phyloP scores from a whole-genome alignment of 2,797 vertebrate genomes.

The Rhinichthys osculus region DNA sequence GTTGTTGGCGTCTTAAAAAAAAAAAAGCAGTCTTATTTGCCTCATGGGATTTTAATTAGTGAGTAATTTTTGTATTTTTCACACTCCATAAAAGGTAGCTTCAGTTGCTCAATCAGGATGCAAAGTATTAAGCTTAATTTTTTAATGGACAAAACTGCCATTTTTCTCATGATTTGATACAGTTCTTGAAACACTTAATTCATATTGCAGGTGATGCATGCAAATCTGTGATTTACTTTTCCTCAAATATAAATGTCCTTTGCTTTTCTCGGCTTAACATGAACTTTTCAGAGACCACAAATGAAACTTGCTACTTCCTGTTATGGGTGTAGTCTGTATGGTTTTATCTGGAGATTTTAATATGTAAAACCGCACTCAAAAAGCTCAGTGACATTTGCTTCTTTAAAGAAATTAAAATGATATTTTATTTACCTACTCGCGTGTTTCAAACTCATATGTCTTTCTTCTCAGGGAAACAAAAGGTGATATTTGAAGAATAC shows the following conservation, averaged over 20 bases:
- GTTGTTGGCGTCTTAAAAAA: neutral
- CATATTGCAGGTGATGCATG: neutral
- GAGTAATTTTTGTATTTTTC: constrained; percentile 4
- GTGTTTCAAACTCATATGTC: neutral
- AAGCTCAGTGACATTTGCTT: neutral
- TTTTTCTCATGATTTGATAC: neutral
- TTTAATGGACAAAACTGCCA: no score
- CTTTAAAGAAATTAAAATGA: neutral
- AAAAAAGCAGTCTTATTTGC: neutral
- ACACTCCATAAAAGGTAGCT: neutral
- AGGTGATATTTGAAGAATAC: neutral
- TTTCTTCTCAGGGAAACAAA: neutral
- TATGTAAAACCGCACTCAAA: neutral
- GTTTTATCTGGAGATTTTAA: constrained; percentile 22
- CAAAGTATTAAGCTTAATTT: neutral
- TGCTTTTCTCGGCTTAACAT: constrained; percentile 8
- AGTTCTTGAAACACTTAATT: neutral
- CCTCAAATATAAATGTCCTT: constrained; percentile 1
- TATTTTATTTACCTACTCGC: neutral
- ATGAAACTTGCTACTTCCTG: constrained; percentile 27
- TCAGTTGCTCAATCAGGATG: neutral
- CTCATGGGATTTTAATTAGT: constrained; percentile 18
- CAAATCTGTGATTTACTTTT: constrained; percentile 26
- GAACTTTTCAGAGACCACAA: constrained; percentile 17
- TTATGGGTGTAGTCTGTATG: constrained; percentile 28